A percentile compares a stretch with the other conserved stretches of the same genome.
phyloP scores from a whole-genome alignment of 2,797 vertebrate genomes.

The Avahi laniger region DNA sequence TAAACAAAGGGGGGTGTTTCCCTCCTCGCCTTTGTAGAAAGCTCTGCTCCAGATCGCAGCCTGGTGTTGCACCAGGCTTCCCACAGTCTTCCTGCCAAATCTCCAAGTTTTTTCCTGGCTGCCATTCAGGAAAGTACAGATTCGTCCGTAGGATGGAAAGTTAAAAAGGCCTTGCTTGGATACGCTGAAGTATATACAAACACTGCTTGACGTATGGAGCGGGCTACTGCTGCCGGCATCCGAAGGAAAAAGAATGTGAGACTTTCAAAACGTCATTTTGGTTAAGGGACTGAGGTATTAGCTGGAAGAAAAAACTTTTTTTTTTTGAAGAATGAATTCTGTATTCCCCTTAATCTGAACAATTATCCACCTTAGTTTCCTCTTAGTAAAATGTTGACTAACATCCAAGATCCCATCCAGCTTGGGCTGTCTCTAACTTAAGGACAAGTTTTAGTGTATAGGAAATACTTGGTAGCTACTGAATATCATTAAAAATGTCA shows the following conservation, averaged over 20 bases:
- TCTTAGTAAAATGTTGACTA: background rate
- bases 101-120: conserved; percentile 98
- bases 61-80: conserved; percentile 90
- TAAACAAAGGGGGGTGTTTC: conserved; percentile 89
- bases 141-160: conserved; percentile 93
- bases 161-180: conserved; percentile 95
- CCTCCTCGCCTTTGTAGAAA: conserved; percentile 85
- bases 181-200: conserved; percentile 95
- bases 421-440: background rate
- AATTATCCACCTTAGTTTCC: background rate
- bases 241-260: conserved; percentile 76
- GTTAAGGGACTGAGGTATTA: conserved; percentile 46
- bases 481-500: background rate
- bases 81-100: conserved; percentile 93
- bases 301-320: conserved; percentile 22
- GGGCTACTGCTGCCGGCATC: conserved; percentile 82
- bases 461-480: background rate
- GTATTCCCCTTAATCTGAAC: background rate
- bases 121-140: conserved; percentile 96
- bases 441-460: background rate
- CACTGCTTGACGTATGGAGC: conserved; percentile 85
- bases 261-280: conserved; percentile 59
- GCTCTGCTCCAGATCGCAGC: conserved; percentile 83
- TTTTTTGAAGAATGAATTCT: background rate
- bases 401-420: background rate